Conservation (phyloP, 2,113 vertebrate species). For the Antechinus flavipes region DNA sequence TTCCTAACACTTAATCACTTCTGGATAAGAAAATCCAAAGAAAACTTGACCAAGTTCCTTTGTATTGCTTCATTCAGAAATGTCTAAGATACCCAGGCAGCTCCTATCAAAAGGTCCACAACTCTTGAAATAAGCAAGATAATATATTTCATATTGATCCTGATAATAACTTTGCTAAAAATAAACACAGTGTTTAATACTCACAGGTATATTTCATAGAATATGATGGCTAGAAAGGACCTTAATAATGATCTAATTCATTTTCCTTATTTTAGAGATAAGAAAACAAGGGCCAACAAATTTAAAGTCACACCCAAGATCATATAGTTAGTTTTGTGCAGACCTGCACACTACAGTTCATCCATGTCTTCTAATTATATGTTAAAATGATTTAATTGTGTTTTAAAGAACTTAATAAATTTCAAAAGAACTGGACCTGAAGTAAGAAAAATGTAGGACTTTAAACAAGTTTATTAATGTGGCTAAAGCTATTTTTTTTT, state of each 20-base stretch:
- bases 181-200: constrained; percentile 2
- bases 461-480: neutral
- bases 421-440: neutral
- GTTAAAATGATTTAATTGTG: neutral
- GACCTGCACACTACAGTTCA: neutral
- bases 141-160: constrained; percentile 54
- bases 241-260: neutral
- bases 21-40: constrained; percentile 70
- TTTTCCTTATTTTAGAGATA: neutral
- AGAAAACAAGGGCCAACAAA: neutral
- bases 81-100: constrained; percentile 71
- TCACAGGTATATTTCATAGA: neutral
- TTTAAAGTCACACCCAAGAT: neutral
- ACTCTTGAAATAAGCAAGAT: constrained; percentile 68
- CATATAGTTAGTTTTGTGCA: neutral
- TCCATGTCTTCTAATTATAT: neutral
- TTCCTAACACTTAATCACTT: constrained; percentile 78
- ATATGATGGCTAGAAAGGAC: neutral
- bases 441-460: neutral
- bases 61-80: constrained; percentile 79
- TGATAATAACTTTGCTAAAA: constrained; percentile 36
- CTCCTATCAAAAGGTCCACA: constrained; percentile 64
- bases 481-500: neutral
- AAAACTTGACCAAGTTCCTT: constrained; percentile 74
- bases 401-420: neutral